These are phyloP conservation scores for Centrocercus urophasianus DNA, from an alignment of 2,113 vertebrate genomes.

Conservation along the genomic window DNA sequence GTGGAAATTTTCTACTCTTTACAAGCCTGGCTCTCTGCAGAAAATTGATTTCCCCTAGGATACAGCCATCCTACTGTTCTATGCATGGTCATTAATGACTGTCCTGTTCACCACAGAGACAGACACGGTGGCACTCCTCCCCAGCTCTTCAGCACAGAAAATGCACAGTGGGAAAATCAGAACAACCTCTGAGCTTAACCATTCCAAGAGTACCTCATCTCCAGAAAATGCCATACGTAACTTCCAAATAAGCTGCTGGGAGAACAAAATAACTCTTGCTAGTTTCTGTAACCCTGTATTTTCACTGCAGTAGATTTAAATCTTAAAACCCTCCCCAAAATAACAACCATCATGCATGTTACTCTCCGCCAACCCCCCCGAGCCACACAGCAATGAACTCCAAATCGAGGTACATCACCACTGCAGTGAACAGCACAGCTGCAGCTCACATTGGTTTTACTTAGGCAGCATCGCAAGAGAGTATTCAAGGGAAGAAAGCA, in stretches of 20 bases:
- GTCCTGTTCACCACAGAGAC: slow-evolving; percentile 40
- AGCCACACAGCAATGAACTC: neutral
- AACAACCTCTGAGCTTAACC: slow-evolving; percentile 5
- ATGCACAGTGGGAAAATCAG: neutral
- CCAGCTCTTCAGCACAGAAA: slow-evolving; percentile 3
- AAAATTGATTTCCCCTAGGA: slow-evolving; percentile 72
- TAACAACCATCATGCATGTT: neutral
- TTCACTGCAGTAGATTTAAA: neutral
- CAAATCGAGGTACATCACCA: neutral
- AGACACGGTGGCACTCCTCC: neutral
- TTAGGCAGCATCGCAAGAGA: neutral
- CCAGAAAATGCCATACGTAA: slow-evolving; percentile 9
- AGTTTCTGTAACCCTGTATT: neutral
- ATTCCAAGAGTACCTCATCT: neutral
- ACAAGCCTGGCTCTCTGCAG: slow-evolving; percentile 20
- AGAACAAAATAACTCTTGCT: neutral
- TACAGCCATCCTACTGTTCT: slow-evolving; percentile 50
- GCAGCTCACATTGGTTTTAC: neutral
- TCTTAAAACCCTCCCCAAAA: neutral
- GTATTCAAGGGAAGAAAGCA: neutral
- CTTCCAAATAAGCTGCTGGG: neutral
- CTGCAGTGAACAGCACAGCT: neutral
- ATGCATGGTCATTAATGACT: slow-evolving; percentile 55
- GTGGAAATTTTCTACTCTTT: slow-evolving; percentile 58
- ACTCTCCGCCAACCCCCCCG: neutral